Evolutionary conservation across 2,888 invertebrate genomes (phyloP), one percentile per base, ranked within the genome.

Genomic region (Gymnoscelis rufifasciata): DNA sequence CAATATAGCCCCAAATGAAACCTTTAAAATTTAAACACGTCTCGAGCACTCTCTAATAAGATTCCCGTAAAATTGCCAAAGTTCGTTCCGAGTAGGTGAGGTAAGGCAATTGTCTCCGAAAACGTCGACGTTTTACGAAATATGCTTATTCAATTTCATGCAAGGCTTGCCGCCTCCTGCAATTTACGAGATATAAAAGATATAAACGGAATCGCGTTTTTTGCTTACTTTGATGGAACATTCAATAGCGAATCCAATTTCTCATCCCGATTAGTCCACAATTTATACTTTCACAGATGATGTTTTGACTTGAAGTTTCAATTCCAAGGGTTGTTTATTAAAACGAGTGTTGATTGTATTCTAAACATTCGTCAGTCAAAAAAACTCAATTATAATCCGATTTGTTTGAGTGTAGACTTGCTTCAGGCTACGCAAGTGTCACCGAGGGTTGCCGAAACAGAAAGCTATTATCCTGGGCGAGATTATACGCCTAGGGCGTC

Each of bases 81-180:
- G 87, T 88, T 88, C 83, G 82, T 79, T 74, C 82, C 77, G 77
- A 87, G 84, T 84, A 86, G 88, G 87, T 88, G 88, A 88, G 86
- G 87, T 87, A 87, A 87, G 88, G 87, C 88, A 88, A 88, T 88
- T 88, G 88, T 88, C 87, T 88, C 84, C 78, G 67, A 87, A 87
- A 88, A 88, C 87, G 88, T 76, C 86, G 86, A 76, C 88, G 77
- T 88, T 88, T 88, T 88, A 84, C 88, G 88, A 87, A 88, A 88
- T 88, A 87, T 87, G 88, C 88, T 88, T 88, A 88, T 88, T 88
- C 88, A 88, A 88, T 88, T 88, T 88, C 88, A 88, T 88, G 88
- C 88, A 88, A 88, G 86, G 88, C 86, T 88, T 88, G 83, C 83
- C 88, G 83, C 84, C 88, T 88, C 88, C 86, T 88, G 86, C 88